A percentile compares a stretch with the other conserved stretches of the same genome.
phyloP scores from a whole-genome alignment of 2,888 invertebrate species.

The Drosophila neutralis region DNA sequence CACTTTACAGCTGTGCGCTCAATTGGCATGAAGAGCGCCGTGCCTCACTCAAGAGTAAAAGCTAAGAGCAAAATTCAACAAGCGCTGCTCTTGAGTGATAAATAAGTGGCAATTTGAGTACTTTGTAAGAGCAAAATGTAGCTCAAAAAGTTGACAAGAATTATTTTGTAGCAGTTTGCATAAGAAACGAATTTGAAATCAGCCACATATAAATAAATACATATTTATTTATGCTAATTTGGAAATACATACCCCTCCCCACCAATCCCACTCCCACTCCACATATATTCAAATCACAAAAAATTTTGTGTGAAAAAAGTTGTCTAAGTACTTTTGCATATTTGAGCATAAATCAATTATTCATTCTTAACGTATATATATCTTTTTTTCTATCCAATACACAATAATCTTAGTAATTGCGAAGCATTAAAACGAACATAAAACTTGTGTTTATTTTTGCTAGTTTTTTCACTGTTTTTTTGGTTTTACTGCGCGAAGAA shows the following conservation, averaged over 20 bases:
- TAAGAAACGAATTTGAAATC: slow-evolving; percentile 9
- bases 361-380: slow-evolving; percentile 51
- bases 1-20: slow-evolving; percentile 39
- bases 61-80: slow-evolving; percentile 10
- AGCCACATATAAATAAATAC: slow-evolving; percentile 34
- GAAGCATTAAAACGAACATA: slow-evolving; percentile 4
- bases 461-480: slow-evolving; percentile 1
- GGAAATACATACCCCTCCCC: neutral
- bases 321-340: slow-evolving; percentile 44
- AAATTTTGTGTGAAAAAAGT: slow-evolving; percentile 57
- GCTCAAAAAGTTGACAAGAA: slow-evolving; percentile 1
- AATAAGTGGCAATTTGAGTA: slow-evolving; percentile 9
- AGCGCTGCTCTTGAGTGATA: slow-evolving; percentile 19
- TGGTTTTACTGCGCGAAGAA: slow-evolving; percentile 18
- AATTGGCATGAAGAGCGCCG: neutral
- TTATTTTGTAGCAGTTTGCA: slow-evolving; percentile 2
- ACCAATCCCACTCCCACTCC: neutral
- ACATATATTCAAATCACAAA: slow-evolving; percentile 42
- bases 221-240: slow-evolving; percentile 58
- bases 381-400: neutral
- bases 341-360: slow-evolving; percentile 74
- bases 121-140: neutral
- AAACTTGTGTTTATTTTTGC: slow-evolving; percentile 24
- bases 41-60: slow-evolving; percentile 19
- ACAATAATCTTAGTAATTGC: slow-evolving; percentile 49